Evolutionary conservation across 2,888 invertebrate genomes (phyloP), one percentile per base, ranked within the genome.

Genomic region (Hedya salicella): DNA sequence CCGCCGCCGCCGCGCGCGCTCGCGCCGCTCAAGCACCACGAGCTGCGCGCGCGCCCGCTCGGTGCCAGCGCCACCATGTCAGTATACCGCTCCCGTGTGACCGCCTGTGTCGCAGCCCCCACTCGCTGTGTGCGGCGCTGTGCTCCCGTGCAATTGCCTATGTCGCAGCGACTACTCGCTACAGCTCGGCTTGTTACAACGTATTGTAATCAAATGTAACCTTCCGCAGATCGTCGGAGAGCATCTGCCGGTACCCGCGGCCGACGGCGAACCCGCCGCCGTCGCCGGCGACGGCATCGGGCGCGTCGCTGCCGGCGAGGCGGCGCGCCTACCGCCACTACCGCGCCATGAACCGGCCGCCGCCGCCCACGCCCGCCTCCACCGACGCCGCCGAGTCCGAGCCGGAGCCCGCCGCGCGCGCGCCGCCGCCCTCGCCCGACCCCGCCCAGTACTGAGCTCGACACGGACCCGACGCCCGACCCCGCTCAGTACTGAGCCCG

Each of bases 311-410:
- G 9, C 97, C 96, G 8, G 96, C 96, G 13, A 95, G 5, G 93
- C 95, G 96, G 62, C 94, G 95, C 67, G 95, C 97, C 1, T 96
- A 96, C 85, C 93, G 96, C 25, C 95, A 96, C 85, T 96, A 96
- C 84, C 86, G 95, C 71, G 96, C 96, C 69, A 95, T 95, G 88
- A 96, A 96, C 83, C 97, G 97, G 0, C 98, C 98, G 6, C 98
- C 98, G 25, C 98, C 98, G 11, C 98, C 98, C 19, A 98, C 98
- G 0, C 98, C 98, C 81, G 97, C 97, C 72, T 98, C 98, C 39
- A 98, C 98, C 75, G 97, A 98, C 72, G 98, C 97, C 78, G 97
- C 97, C 83, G 97, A 97, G 85, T 96, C 96, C 21, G 97, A 97
- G 82, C 80, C 93, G 75, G 83, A 95, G 96, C 72, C 96, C 95